Evolutionary conservation across 2,888 invertebrate species (phyloP), one percentile per base, ranked within the genome.

Genomic region (Nemapogon koenigi): DNA sequence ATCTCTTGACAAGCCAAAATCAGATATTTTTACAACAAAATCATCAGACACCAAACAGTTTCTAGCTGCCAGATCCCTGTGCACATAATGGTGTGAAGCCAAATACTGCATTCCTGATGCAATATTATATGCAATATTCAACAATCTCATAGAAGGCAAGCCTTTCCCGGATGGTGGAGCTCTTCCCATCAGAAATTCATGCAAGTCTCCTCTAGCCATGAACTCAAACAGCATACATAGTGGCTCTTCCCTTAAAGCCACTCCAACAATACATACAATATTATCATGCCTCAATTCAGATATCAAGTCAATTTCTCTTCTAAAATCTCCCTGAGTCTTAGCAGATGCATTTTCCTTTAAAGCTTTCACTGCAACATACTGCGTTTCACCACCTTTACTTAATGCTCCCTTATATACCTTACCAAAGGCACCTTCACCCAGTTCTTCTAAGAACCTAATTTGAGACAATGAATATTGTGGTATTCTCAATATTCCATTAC

Each of bases 141-240:
- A 76, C 69, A 97, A 90, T 55, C 97, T 93, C 54, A 88, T 79
- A 42, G 91, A 88, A n/a, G 88, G 88, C 37, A 94, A 68, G 14
- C 86, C 82, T 53, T 88, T 89, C 2, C 88, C 89, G 44, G 89
- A 90, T 40, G 88, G 88, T 1, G 97, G 96, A 0, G 96, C 95
- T 56, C 96, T 90, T 2, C 88, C 85, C 56, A 95, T 90, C 15
- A 99, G 79, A 70, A 95, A 97, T 66, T 98, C 97, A 59, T 98
- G 97, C 37, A 99, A 81, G 67, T 99, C 97, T 0, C 98, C 97
- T 64, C 94, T 88, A 1, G 92, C 90, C 97, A 98, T 97, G 60
- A 94, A 96, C 65, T 99, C 98, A 70, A 98, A 98, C 15, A 99
- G 75, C 94, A 97, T 96, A 58, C 95, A 95, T 62, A 91, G 83